Evolutionary conservation across 2,113 vertebrate species (phyloP).

Genomic region (Actenoides lindsayi): DNA sequence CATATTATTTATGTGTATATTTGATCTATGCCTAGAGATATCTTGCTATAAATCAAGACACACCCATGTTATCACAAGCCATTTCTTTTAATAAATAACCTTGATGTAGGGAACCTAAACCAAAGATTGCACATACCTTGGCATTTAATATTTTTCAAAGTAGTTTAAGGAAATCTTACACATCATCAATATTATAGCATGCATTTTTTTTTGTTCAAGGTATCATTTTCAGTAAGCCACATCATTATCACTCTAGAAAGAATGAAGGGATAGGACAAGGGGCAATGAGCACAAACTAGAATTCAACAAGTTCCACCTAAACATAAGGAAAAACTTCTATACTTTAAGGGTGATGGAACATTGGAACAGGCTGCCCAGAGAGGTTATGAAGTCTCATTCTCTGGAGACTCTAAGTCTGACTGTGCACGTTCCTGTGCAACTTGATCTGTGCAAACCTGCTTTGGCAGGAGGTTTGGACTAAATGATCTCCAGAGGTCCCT

Average conservation of each 20-base stretch:
- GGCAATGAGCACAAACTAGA: background rate
- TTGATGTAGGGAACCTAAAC: background rate
- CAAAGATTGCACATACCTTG: background rate
- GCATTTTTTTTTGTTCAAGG: background rate
- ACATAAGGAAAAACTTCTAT: background rate
- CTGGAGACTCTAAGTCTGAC: background rate
- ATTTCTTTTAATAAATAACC: background rate
- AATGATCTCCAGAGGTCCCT: background rate
- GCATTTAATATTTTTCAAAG: background rate
- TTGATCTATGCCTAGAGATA: background rate
- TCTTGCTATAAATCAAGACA: background rate
- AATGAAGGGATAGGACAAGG: background rate
- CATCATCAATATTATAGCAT: rapidly evolving
- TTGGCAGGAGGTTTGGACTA: background rate
- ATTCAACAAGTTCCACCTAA: background rate
- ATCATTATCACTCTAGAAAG: background rate
- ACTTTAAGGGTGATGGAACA: background rate
- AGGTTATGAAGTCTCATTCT: background rate
- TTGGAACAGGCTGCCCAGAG: background rate
- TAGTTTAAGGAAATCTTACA: background rate
- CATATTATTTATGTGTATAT: background rate
- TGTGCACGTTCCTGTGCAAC: background rate
- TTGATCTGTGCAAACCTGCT: background rate
- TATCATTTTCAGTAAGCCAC: background rate
- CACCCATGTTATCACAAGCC: background rate